These are phyloP conservation scores for Zaprionus kolodkinae DNA, from an alignment of 1,140 invertebrate species.

Conservation along the genomic window DNA sequence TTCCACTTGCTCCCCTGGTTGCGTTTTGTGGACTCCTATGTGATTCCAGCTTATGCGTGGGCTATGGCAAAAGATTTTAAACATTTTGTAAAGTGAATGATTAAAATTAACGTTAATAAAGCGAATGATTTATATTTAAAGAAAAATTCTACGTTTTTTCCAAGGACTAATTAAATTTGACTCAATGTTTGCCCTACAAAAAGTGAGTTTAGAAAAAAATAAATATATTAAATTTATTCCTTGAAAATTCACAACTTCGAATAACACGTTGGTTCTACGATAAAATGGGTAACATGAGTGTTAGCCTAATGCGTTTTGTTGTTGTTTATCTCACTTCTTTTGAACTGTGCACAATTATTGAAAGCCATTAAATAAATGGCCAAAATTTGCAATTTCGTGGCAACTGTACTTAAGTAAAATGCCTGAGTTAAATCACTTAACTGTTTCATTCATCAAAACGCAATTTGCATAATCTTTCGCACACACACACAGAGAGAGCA, in stretches of 20 bases:
- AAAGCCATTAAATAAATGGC: constrained; percentile 62
- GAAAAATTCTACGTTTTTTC: background rate
- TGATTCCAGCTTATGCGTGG: background rate
- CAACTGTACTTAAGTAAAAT: constrained; percentile 21
- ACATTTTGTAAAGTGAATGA: background rate
- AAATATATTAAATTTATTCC: background rate
- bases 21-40: background rate
- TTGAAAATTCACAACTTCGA: constrained; percentile 54
- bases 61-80: background rate
- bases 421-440: constrained; percentile 39
- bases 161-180: background rate
- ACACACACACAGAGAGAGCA: constrained; percentile 4
- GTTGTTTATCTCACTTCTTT: constrained; percentile 31
- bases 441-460: constrained; percentile 47
- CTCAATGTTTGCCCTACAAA: background rate
- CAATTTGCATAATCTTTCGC: constrained; percentile 44
- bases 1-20: constrained; percentile 1
- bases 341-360: constrained; percentile 38
- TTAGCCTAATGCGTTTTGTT: constrained; percentile 48
- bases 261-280: constrained; percentile 5
- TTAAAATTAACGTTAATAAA: too few relatives aligned
- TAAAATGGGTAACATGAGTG: constrained; percentile 11
- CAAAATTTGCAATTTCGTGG: constrained; percentile 41
- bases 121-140: background rate
- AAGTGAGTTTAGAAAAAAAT: background rate